Percentiles rank a stretch among this genome's conserved stretches.
phyloP scores from a whole-genome alignment of 2,888 invertebrate genomes.

The Spicauda simplicius region DNA sequence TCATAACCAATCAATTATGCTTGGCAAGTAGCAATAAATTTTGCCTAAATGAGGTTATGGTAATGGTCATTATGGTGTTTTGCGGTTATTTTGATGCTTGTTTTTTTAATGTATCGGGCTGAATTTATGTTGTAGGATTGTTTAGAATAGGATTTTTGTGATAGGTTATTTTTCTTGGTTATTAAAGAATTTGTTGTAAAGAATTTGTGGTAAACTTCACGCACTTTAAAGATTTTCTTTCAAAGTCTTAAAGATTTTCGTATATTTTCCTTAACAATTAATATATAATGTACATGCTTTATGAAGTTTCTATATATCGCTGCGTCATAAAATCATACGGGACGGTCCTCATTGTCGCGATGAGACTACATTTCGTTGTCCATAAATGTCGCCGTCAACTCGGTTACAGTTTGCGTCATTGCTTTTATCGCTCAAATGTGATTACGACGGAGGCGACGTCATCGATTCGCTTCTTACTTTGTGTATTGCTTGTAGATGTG shows the following conservation, averaged over 20 bases:
- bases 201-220: too few species aligned
- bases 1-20: conserved; percentile 18
- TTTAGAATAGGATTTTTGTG: too few species aligned
- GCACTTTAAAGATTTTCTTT: too few species aligned
- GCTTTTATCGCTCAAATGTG: conserved; percentile 36
- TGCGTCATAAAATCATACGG: neutral
- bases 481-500: neutral
- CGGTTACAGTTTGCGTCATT: conserved; percentile 35
- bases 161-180: too few species aligned
- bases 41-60: neutral
- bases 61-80: neutral
- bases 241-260: too few species aligned
- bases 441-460: conserved; percentile 33
- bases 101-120: neutral
- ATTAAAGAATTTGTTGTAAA: too few species aligned
- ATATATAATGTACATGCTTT: too few species aligned
- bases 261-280: too few species aligned
- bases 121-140: neutral
- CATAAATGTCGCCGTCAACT: conserved; percentile 34
- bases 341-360: neutral
- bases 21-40: conserved; percentile 11
- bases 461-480: conserved; percentile 15
- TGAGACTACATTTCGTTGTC: conserved; percentile 15
- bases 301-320: too few species aligned
- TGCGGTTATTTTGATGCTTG: neutral